These are phyloP conservation scores for Drosophila parabipectinata DNA, from an alignment of 1,140 invertebrate species.

Conservation along the genomic window DNA sequence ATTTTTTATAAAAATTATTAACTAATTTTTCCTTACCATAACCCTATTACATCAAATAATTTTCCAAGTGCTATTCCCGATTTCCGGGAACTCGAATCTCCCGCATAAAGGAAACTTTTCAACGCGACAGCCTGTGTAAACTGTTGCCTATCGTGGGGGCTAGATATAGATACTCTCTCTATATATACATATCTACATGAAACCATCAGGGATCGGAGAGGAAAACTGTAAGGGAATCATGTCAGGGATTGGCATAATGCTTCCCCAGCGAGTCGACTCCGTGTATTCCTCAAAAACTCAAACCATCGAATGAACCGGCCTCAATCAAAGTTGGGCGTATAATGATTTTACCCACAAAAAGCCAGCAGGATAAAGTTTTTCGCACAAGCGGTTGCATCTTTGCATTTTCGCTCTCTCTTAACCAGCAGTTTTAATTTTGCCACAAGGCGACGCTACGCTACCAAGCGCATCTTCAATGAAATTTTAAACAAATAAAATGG, in stretches of 20 bases:
- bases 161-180: conserved; percentile 15
- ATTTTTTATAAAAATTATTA: no score
- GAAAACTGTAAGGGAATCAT: conserved; percentile 7
- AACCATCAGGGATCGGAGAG: not conserved
- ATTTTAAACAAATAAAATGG: conserved; percentile 74
- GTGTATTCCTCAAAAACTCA: not conserved
- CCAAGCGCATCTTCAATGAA: conserved; percentile 61
- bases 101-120: conserved; percentile 62
- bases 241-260: conserved; percentile 41
- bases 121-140: conserved; percentile 78
- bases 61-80: conserved; percentile 10
- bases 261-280: conserved; percentile 19
- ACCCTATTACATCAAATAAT: not conserved
- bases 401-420: conserved; percentile 42
- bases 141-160: conserved; percentile 51
- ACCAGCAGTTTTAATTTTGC: conserved; percentile 77
- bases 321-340: conserved; percentile 75
- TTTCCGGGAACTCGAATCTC: conserved; percentile 25
- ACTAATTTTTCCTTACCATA: not conserved
- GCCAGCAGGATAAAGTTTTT: conserved; percentile 61
- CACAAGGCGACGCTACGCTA: conserved; percentile 34
- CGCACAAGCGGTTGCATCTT: conserved; percentile 57
- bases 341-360: conserved; percentile 63
- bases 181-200: no score
- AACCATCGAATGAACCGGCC: conserved; percentile 13